A percentile compares a stretch with the other conserved stretches of the same genome.
Evolutionary conservation across 2,888 invertebrate species (phyloP).

Genomic region (Hemithea aestivaria): DNA sequence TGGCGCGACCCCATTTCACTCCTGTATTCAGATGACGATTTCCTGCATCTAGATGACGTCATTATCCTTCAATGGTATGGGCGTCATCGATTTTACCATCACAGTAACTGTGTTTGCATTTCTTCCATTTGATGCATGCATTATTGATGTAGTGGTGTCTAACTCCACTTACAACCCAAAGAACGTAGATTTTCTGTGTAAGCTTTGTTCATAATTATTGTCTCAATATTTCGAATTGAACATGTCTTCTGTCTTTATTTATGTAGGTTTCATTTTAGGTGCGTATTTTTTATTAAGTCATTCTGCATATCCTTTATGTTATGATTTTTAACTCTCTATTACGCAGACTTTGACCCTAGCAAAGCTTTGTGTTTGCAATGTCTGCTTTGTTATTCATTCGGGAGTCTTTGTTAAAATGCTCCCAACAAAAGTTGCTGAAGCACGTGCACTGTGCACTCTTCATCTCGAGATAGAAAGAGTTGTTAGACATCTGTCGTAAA

Average conservation of each 20-base stretch:
- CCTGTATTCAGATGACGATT: slow-evolving; percentile 7
- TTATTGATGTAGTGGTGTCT: slow-evolving; percentile 18
- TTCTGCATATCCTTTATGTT: background rate
- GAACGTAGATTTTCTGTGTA: slow-evolving; percentile 13
- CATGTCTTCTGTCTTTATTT: no score
- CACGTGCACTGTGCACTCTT: no score
- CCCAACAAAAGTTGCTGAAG: slow-evolving; percentile 1
- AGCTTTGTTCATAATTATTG: no score
- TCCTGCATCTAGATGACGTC: slow-evolving; percentile 37
- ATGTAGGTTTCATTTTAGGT: no score
- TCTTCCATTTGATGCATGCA: slow-evolving; percentile 26
- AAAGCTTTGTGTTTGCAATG: slow-evolving; percentile 18
- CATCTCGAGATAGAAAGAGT: no score
- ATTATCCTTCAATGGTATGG: slow-evolving; percentile 30
- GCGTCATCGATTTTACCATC: slow-evolving; percentile 35
- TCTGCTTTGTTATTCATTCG: slow-evolving; percentile 21
- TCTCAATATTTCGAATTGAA: no score
- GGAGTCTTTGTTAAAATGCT: slow-evolving; percentile 15
- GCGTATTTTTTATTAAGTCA: slow-evolving; percentile 2
- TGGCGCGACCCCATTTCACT: slow-evolving; percentile 15
- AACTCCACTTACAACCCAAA: slow-evolving; percentile 11
- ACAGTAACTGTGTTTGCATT: slow-evolving; percentile 35
- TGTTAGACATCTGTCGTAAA: no score
- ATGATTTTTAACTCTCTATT: slow-evolving; percentile 11
- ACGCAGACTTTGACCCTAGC: slow-evolving; percentile 8